Percentiles rank a stretch among this genome's conserved stretches.
phyloP scores from a whole-genome alignment of 2,113 vertebrate species.

The Lophotis ruficrista region DNA sequence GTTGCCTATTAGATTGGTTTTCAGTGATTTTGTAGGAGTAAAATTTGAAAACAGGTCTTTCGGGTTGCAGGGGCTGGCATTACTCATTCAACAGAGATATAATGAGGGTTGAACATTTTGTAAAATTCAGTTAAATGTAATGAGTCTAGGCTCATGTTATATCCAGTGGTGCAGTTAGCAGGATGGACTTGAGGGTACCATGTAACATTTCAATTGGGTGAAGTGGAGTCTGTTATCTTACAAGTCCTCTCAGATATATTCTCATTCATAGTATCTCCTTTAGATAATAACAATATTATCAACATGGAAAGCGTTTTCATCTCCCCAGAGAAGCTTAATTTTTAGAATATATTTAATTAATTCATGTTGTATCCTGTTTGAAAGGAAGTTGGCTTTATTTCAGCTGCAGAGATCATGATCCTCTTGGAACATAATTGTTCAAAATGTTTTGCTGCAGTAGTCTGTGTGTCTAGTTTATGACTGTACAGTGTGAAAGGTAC shows the following conservation, averaged over 20 bases:
- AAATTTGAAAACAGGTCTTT: background rate
- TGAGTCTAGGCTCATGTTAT: background rate
- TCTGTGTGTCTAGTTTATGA: background rate
- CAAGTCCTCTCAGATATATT: background rate
- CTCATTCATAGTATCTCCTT: background rate
- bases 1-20: background rate
- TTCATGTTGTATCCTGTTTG: background rate
- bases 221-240: background rate
- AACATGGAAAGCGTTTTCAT: background rate
- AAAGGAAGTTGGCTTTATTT: conserved; percentile 14
- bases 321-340: background rate
- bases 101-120: background rate
- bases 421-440: background rate
- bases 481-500: background rate
- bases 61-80: background rate
- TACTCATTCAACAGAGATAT: background rate
- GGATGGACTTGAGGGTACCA: background rate
- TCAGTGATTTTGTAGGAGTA: background rate
- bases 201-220: background rate
- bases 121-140: background rate
- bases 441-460: background rate
- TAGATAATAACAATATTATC: background rate
- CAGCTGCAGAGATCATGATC: background rate
- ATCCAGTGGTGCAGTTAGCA: background rate
- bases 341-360: background rate